phyloP scores from a whole-genome alignment of 1,140 invertebrate genomes.

The Holcopasites calliopsidis region DNA sequence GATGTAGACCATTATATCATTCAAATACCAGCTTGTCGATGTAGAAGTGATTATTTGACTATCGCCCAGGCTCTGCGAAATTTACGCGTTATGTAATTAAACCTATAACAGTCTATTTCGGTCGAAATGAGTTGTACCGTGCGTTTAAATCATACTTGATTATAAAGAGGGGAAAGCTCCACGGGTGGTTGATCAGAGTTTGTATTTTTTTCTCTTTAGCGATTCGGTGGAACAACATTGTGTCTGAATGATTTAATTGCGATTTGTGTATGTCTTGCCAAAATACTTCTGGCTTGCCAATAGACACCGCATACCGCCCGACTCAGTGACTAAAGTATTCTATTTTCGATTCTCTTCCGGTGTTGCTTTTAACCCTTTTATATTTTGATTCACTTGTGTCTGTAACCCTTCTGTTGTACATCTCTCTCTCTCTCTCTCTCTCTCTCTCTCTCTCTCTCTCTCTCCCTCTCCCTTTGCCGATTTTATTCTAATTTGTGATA shows the following conservation, averaged over 20 bases:
- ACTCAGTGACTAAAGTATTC: slow-evolving; percentile 38
- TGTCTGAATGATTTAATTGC: slow-evolving; percentile 25
- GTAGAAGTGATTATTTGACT: background rate
- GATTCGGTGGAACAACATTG: background rate
- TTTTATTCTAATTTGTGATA: no score
- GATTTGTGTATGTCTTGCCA: slow-evolving; percentile 39
- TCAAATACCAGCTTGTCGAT: background rate
- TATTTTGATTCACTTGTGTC: slow-evolving; percentile 36
- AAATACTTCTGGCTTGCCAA: slow-evolving; percentile 42
- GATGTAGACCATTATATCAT: no score
- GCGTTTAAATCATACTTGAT: no score
- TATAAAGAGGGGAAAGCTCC: background rate
- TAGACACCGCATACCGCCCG: slow-evolving; percentile 18
- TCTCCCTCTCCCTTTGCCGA: no score
- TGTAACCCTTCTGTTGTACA: slow-evolving; percentile 6
- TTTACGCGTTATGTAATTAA: background rate
- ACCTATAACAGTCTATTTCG: background rate
- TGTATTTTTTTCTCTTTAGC: background rate
- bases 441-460: no score
- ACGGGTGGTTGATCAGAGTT: background rate
- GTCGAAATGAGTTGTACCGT: background rate
- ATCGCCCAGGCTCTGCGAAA: background rate
- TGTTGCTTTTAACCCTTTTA: slow-evolving; percentile 44
- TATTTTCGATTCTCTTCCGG: slow-evolving; percentile 46
- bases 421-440: no score